A percentile compares a stretch with the other conserved stretches of the same genome.
phyloP scores from a whole-genome alignment of 2,888 invertebrate species.

The Leucozona laternaria region DNA sequence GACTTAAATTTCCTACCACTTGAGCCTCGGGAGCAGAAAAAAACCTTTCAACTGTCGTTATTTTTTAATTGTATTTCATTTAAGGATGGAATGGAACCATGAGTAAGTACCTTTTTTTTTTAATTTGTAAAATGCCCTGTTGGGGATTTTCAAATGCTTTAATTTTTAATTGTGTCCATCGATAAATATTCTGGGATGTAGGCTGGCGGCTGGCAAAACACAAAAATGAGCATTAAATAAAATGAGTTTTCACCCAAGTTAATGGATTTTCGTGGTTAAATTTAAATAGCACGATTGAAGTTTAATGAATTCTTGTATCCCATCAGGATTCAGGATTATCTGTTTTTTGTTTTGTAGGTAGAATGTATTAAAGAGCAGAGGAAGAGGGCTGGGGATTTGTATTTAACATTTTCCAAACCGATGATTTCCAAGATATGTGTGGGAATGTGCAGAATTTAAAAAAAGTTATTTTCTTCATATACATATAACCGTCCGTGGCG shows the following conservation, averaged over 20 bases:
- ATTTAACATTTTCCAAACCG: not conserved
- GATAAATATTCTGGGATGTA: not conserved
- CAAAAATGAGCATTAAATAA: not conserved
- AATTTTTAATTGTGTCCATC: constrained; percentile 3
- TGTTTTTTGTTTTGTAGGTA: not conserved
- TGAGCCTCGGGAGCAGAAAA: not conserved
- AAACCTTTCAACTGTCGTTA: constrained; percentile 4
- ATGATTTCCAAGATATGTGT: no score
- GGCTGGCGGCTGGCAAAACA: not conserved
- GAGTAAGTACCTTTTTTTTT: not conserved
- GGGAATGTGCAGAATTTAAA: no score
- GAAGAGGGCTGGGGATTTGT: not conserved
- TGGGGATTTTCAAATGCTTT: not conserved
- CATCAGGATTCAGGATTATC: not conserved
- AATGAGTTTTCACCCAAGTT: not conserved
- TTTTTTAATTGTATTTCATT: constrained; percentile 1
- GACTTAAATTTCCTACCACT: not conserved
- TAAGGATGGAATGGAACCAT: not conserved
- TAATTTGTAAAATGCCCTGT: not conserved
- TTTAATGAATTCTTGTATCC: not conserved
- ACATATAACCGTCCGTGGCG: no score
- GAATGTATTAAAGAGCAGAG: not conserved
- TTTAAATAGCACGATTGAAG: not conserved
- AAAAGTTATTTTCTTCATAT: no score
- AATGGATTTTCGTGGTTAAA: not conserved